Evolutionary conservation across 2,888 invertebrate genomes (phyloP), one percentile per base, ranked within the genome.

Genomic region (Hirtodrosophila trivittata): DNA sequence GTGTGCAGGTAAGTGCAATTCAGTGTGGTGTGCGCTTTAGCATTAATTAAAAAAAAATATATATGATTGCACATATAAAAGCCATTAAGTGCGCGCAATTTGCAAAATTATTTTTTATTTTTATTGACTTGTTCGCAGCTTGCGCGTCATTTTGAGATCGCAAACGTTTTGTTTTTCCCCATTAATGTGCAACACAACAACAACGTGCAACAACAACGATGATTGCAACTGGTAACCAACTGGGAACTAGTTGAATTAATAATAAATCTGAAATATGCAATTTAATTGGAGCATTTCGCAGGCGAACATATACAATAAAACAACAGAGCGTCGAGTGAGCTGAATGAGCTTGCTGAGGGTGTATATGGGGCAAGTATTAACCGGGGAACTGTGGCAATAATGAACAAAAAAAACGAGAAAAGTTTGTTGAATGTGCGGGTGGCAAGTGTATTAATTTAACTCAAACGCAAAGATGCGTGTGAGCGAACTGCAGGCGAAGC

Each of bases 81-180:
- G 80, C 76, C 75, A 83, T 83, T 83, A 83, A 72, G 60, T 68
- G 65, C 21, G 65, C 52, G 46, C 77, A 78, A 66, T 78, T 83
- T 69, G 67, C 64, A 62, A 78, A 76, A 77, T 83, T 65, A 75
- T 71, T 82, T 80, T 73, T 77, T 77, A 82, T 80, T 81, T 82
- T 83, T 77, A 81, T 81, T 77, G 84, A 80, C 67, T 72, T 57
- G 75, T 58, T 64, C 69, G 41, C 66, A 46, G 52, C 46, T 51
- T 21, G 65, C 41, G 9, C 59, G 41, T 65, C 47, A 75, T 47
- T 45, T 50, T 16, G 57, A 71, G 67, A 56, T 76, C 59, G 54
- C 60, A 63, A 64, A 49, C 58, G 65, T 57, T 75, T 63, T 66
- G 58, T 56, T 42, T 30, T 60, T 16, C 28, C 39, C 54, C 66